Evolutionary conservation across 2,113 vertebrate genomes (phyloP).

Genomic region (Nycticebus coucang): DNA sequence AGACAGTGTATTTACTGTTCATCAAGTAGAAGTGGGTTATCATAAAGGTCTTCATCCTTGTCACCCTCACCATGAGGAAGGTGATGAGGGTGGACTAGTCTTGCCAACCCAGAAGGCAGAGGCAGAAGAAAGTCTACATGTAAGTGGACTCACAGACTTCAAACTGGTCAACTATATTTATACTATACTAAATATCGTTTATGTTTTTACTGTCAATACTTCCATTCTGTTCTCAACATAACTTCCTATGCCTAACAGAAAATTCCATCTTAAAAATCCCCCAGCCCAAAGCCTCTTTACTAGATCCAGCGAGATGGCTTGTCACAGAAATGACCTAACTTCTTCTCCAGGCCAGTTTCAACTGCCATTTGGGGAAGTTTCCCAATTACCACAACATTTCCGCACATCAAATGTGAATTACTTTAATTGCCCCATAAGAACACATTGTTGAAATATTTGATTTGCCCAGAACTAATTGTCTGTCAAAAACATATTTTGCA

Average conservation of each 20-base stretch:
- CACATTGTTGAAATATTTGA: constrained; percentile 79
- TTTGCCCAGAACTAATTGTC: constrained; percentile 85
- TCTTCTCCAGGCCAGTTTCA: not conserved
- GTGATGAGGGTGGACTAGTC: not conserved
- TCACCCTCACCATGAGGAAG: not conserved
- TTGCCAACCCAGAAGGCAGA: not conserved
- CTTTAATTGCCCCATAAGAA: constrained; percentile 83
- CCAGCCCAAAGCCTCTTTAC: not conserved
- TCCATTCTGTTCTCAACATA: not conserved
- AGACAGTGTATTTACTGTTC: not conserved
- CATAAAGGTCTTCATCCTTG: not conserved
- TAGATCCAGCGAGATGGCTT: not conserved
- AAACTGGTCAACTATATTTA: not conserved
- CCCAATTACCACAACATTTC: constrained; percentile 68
- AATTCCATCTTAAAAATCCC: not conserved
- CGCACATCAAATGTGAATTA: constrained; percentile 79
- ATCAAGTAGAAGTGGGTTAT: not conserved
- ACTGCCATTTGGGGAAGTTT: constrained; percentile 57
- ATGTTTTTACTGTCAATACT: not conserved
- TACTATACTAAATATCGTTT: not conserved
- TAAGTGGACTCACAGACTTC: not conserved
- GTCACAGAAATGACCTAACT: constrained; percentile 33
- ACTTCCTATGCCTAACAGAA: not conserved
- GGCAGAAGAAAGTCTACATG: not conserved
- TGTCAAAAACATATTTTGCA: constrained; percentile 84